Evolutionary conservation across 1,140 invertebrate species (phyloP).

Genomic region (Aphidius gifuensis): DNA sequence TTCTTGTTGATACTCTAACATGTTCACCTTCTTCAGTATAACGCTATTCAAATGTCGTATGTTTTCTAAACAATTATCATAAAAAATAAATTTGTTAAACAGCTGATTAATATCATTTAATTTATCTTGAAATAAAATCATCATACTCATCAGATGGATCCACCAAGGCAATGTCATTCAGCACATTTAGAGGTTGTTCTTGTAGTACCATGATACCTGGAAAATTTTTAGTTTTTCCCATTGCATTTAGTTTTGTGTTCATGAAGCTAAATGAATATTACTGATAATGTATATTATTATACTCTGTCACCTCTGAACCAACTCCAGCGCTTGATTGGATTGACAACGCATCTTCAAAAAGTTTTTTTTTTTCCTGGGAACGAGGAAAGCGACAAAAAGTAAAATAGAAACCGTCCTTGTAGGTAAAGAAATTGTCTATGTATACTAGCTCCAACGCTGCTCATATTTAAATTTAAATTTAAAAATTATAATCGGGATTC

Average conservation of each 20-base stretch:
- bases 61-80: too few relatives aligned
- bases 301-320: conserved; percentile 84
- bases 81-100: too few relatives aligned
- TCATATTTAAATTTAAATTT: too few relatives aligned
- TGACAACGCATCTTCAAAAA: conserved; percentile 67
- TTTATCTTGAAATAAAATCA: not conserved
- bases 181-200: conserved; percentile 72
- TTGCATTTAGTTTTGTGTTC: conserved; percentile 70
- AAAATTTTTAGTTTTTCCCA: conserved; percentile 64
- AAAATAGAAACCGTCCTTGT: too few relatives aligned
- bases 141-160: conserved; percentile 85
- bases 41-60: conserved; percentile 71
- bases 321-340: conserved; percentile 79
- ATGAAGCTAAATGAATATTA: conserved; percentile 46
- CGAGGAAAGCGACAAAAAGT: too few relatives aligned
- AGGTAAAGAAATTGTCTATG: too few relatives aligned
- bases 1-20: conserved; percentile 82
- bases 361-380: conserved; percentile 42
- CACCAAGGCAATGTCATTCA: conserved; percentile 78
- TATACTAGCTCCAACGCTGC: too few relatives aligned
- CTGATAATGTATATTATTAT: conserved; percentile 21
- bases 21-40: conserved; percentile 86
- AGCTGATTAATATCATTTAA: not conserved
- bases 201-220: conserved; percentile 64
- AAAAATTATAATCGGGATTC: too few relatives aligned